Conservation (phyloP, 2,113 vertebrate species). For the Caretta caretta region DNA sequence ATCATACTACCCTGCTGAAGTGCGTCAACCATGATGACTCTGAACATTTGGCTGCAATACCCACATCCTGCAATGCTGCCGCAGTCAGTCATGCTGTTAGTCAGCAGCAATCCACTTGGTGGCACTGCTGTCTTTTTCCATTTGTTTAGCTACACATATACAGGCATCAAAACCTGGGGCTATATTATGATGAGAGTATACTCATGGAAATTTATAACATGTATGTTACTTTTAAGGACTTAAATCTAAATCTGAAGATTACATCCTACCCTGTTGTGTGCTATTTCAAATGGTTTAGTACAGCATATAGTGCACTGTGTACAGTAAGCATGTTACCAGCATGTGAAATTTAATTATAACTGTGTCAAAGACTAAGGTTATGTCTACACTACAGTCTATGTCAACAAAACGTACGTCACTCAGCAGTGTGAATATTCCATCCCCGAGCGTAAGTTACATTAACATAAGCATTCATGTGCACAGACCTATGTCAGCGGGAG, state of each 20-base stretch:
- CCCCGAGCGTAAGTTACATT: too few relatives aligned
- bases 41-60: neutral
- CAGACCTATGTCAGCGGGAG: too few relatives aligned
- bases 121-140: neutral
- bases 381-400: too few relatives aligned
- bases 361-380: neutral
- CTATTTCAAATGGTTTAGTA: neutral
- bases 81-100: neutral
- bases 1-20: neutral
- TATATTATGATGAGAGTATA: neutral
- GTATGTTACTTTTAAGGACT: neutral
- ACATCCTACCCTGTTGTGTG: neutral
- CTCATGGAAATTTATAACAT: neutral
- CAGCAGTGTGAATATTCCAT: too few relatives aligned
- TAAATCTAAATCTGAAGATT: neutral
- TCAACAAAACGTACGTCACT: too few relatives aligned
- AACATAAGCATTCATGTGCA: too few relatives aligned
- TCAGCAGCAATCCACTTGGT: neutral
- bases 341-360: neutral
- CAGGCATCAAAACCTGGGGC: too few relatives aligned
- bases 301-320: neutral
- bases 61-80: neutral
- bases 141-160: too few relatives aligned
- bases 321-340: neutral
- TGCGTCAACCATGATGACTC: neutral